Evolutionary conservation across 2,888 invertebrate genomes (phyloP).

Genomic region (Odiellus spinosus): DNA sequence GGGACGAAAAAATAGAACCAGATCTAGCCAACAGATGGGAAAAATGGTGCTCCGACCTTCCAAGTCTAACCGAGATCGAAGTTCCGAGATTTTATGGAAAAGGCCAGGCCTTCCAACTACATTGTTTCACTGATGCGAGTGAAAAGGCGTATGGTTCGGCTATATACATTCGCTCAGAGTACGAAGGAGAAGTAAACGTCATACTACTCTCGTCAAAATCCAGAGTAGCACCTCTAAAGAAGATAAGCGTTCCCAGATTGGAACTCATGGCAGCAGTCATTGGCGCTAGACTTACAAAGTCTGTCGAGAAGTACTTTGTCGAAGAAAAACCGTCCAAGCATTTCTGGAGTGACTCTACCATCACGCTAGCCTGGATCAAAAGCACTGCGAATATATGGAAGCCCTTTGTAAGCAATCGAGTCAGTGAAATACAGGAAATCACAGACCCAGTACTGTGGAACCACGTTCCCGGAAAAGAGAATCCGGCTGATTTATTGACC

Average conservation of each 20-base stretch:
- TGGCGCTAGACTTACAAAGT: neutral
- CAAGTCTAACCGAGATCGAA: neutral
- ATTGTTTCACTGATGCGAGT: slow-evolving; percentile 21
- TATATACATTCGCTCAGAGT: slow-evolving; percentile 13
- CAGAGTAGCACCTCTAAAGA: slow-evolving; percentile 20
- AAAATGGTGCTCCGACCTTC: neutral
- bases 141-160: slow-evolving; percentile 17
- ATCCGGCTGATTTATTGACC: slow-evolving; percentile 24
- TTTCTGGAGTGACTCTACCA: slow-evolving; percentile 17
- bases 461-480: slow-evolving; percentile 19
- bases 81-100: slow-evolving; percentile 7
- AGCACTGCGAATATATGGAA: slow-evolving; percentile 14
- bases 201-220: no score
- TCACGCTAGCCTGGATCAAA: slow-evolving; percentile 19
- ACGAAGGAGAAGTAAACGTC: slow-evolving; percentile 11
- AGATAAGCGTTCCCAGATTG: slow-evolving; percentile 17
- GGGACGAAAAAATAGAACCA: slow-evolving; percentile 20
- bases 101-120: neutral
- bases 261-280: slow-evolving; percentile 17
- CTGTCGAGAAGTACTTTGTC: slow-evolving; percentile 1
- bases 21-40: slow-evolving; percentile 2
- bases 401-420: slow-evolving; percentile 20
- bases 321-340: slow-evolving; percentile 1
- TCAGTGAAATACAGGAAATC: slow-evolving; percentile 18
- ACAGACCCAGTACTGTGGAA: slow-evolving; percentile 15